phyloP scores from a whole-genome alignment of 2,888 invertebrate genomes.

The Xestobium rufovillosum region DNA sequence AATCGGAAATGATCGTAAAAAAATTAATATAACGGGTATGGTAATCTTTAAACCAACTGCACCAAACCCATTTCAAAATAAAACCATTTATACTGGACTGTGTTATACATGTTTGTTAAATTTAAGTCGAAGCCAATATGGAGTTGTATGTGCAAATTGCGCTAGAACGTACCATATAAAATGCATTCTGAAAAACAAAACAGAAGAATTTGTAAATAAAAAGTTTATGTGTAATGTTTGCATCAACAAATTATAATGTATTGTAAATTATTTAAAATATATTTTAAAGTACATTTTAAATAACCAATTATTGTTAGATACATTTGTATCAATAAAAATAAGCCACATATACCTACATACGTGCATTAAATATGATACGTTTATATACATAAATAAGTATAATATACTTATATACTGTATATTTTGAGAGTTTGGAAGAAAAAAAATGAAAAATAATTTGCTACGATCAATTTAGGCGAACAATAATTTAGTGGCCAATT shows the following conservation, averaged over 20 bases:
- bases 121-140: background rate
- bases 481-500: too few relatives aligned
- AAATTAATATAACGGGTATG: background rate
- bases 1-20: background rate
- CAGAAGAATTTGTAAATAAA: background rate
- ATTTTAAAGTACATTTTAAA: too few relatives aligned
- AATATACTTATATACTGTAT: too few relatives aligned
- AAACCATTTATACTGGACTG: slow-evolving; percentile 3
- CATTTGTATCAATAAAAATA: too few relatives aligned
- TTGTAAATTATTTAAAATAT: too few relatives aligned
- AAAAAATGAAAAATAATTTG: too few relatives aligned
- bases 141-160: background rate
- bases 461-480: too few relatives aligned
- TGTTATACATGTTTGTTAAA: background rate
- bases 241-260: background rate
- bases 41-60: background rate
- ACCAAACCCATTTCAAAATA: background rate
- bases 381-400: too few relatives aligned
- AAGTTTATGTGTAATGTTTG: slow-evolving; percentile 3
- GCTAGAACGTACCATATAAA: slow-evolving; percentile 4
- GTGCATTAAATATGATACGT: too few relatives aligned
- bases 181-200: background rate
- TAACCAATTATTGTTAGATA: too few relatives aligned
- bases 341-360: too few relatives aligned
- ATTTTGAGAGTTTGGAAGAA: too few relatives aligned